Evolutionary conservation across 2,888 invertebrate species (phyloP).

Genomic region (Epistrophe grossulariae): DNA sequence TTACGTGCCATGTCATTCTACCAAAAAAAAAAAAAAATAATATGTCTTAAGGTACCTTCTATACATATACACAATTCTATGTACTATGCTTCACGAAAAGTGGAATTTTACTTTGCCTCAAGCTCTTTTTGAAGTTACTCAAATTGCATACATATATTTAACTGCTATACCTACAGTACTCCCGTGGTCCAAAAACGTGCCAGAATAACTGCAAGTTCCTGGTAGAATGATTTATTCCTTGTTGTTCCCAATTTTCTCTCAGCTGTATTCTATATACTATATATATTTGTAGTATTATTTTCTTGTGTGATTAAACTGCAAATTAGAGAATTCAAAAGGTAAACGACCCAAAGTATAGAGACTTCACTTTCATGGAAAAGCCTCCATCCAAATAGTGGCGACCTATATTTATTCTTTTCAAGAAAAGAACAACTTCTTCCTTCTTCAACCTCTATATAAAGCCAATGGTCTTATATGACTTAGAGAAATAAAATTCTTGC

Average conservation of each 20-base stretch:
- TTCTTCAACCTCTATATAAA: neutral
- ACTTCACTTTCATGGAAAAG: constrained; percentile 26
- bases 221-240: constrained; percentile 29
- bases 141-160: constrained; percentile 3
- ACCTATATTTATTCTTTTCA: constrained; percentile 19
- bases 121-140: constrained; percentile 38
- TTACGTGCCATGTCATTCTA: constrained; percentile 60
- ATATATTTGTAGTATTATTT: neutral
- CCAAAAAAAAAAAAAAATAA: neutral
- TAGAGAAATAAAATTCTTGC: neutral
- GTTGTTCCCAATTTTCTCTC: constrained; percentile 12
- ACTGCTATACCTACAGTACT: constrained; percentile 27
- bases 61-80: neutral
- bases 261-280: neutral
- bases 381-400: constrained; percentile 13
- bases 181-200: constrained; percentile 9
- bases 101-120: constrained; percentile 37
- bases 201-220: constrained; percentile 34
- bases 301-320: constrained; percentile 14
- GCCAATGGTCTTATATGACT: constrained; percentile 1
- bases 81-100: constrained; percentile 1
- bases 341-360: constrained; percentile 27
- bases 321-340: constrained; percentile 56
- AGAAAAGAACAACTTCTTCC: constrained; percentile 37
- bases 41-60: neutral